Evolutionary conservation across 1,140 invertebrate genomes (phyloP).

Genomic region (Philotrypesis tridentata): DNA sequence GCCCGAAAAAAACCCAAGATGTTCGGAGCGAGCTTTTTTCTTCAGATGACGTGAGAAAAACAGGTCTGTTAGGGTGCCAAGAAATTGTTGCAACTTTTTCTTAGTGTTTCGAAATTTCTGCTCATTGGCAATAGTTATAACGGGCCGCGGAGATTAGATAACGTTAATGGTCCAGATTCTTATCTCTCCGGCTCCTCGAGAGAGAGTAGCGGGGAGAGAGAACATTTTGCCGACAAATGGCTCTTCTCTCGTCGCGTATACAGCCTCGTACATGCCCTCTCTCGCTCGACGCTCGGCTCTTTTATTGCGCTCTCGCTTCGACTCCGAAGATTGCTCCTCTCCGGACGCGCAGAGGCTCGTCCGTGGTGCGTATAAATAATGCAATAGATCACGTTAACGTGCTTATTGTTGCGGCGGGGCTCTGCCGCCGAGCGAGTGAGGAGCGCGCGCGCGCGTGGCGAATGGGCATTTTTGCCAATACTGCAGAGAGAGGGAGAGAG

Average conservation of each 20-base stretch:
- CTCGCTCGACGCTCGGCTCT: too few species aligned
- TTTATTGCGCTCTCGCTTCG: not conserved
- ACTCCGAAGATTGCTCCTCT: not conserved
- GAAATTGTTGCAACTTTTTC: too few species aligned
- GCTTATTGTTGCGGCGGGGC: conserved; percentile 21
- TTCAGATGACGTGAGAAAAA: too few species aligned
- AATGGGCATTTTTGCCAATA: not conserved
- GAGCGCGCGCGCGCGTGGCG: not conserved
- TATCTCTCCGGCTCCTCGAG: too few species aligned
- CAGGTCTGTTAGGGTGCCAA: too few species aligned
- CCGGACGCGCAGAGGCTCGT: not conserved
- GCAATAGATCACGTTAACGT: conserved; percentile 20
- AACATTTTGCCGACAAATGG: conserved; percentile 18
- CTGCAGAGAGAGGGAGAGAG: too few species aligned
- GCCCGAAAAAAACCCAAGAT: too few species aligned
- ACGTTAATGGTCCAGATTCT: conserved; percentile 37
- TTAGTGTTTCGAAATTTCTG: too few species aligned
- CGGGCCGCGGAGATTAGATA: conserved; percentile 31
- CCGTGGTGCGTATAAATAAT: conserved; percentile 37
- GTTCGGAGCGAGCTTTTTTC: too few species aligned
- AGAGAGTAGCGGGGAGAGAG: not conserved
- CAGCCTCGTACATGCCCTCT: too few species aligned
- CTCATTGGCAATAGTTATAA: too few species aligned
- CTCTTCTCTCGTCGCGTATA: not conserved
- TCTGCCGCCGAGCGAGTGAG: too few species aligned